Evolutionary conservation across 2,888 invertebrate genomes (phyloP), one percentile per base, ranked within the genome.

Genomic region (Drepana falcataria): DNA sequence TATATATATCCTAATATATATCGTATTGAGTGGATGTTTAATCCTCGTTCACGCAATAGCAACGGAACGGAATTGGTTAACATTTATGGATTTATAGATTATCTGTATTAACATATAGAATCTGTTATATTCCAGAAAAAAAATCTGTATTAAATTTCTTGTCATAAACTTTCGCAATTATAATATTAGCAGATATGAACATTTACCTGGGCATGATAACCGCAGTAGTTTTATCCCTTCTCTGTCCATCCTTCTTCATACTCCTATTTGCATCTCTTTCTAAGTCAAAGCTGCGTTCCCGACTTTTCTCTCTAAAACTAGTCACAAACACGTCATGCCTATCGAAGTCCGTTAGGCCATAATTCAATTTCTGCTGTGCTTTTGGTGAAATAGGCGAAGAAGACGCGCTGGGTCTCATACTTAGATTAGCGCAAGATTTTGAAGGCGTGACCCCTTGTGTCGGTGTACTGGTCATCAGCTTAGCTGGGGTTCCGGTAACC

Each of bases 291-390:
- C 79, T 80, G 41, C 81, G 71, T 33, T 89, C 86, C n/a, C 78
- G 67, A 57, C 81, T 83, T 55, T 77, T 85, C 44, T 87, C 86
- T 51, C 87, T 80, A 53, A 81, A 77, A 58, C 90, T 90, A 0
- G 87, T 89, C 0, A 90, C 86, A 53, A 91, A 91, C 0, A 91
- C 83, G 63, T 91, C 91, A 33, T 78, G 78, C 34, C 83, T 77
- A 0, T 83, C 84, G 33, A 82, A 76, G 0, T 81, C 79, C 9
- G 81, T 69, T 2, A 81, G 41, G 0, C 91, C 91, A 60, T 93
- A 93, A 58, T 90, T 93, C 4, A 93, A 64, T 53, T 93, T 93
- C 73, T 93, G 93, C 54, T 92, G 92, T 0, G 92, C 93, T 79
- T 89, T 92, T 0, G 92, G 91, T 0, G 87, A 89, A 2, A 89